Percentiles rank a stretch among this genome's conserved stretches.
phyloP scores from a whole-genome alignment of 2,113 vertebrate species.

The Capra hircus region DNA sequence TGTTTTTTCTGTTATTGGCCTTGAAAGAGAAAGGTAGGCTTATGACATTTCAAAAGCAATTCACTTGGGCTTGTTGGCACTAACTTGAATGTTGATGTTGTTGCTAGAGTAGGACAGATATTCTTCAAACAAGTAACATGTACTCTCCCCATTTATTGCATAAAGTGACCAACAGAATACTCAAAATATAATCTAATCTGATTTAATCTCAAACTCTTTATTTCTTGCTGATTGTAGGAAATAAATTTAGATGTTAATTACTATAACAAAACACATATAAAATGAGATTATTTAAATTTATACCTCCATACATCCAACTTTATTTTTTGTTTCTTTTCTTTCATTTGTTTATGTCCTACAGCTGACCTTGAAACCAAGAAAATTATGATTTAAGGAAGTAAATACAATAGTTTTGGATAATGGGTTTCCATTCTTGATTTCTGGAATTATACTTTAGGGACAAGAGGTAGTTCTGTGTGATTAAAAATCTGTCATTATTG shows the following conservation, averaged over 20 bases:
- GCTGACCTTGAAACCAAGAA: not conserved
- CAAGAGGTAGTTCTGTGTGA: not conserved
- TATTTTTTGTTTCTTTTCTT: not conserved
- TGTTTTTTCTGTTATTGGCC: not conserved
- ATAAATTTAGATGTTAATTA: not conserved
- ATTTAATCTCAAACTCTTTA: not conserved
- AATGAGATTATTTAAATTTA: not conserved
- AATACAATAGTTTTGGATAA: not conserved
- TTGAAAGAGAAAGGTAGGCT: not conserved
- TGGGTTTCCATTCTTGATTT: not conserved
- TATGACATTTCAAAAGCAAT: not conserved
- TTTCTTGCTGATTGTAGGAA: not conserved
- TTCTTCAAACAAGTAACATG: not conserved
- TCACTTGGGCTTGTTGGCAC: not conserved
- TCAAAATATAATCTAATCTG: not conserved
- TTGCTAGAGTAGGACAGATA: not conserved
- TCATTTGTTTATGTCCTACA: not conserved
- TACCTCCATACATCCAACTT: not conserved
- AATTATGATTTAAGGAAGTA: not conserved
- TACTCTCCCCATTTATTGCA: accelerated
- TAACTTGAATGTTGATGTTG: not conserved
- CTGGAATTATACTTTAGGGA: not conserved
- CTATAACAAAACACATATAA: not conserved
- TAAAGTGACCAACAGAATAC: not conserved
- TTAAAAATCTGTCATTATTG: not conserved